Percentiles rank a stretch among this genome's conserved stretches.
Conservation (phyloP, 2,888 invertebrate species). For the Cantharis nigra region DNA sequence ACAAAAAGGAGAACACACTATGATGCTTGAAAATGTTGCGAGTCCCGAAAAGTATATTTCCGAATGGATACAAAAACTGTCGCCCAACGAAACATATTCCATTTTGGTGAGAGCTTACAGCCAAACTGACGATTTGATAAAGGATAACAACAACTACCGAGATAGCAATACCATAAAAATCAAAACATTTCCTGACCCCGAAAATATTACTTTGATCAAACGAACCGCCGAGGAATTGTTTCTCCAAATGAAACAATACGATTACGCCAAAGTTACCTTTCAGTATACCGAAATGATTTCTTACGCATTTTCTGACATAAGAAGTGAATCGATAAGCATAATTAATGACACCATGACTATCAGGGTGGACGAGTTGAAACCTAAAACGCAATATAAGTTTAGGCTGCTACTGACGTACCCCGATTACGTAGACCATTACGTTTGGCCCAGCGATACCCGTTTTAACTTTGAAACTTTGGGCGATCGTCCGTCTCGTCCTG, state of each 20-base stretch:
- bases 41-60: conserved; percentile 28
- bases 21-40: background rate
- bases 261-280: conserved; percentile 55
- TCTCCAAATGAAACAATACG: conserved; percentile 70
- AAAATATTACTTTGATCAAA: conserved; percentile 63
- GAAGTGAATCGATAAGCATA: conserved; percentile 24
- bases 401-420: conserved; percentile 69
- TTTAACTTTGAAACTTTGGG: conserved; percentile 79
- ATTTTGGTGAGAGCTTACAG: conserved; percentile 80
- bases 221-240: conserved; percentile 66
- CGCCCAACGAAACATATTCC: conserved; percentile 70
- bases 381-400: conserved; percentile 80
- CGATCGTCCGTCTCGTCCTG: conserved; percentile 80
- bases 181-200: conserved; percentile 74
- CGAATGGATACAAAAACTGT: conserved; percentile 62
- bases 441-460: conserved; percentile 73
- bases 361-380: conserved; percentile 60
- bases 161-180: conserved; percentile 62
- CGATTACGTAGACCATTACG: conserved; percentile 61
- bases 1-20: conserved; percentile 61
- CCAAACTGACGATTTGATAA: conserved; percentile 65
- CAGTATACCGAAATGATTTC: conserved; percentile 60
- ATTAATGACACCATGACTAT: conserved; percentile 46
- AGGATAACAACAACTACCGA: conserved; percentile 58
- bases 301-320: conserved; percentile 53